Conservation (phyloP, 2,888 invertebrate genomes). For the Teleiodes luculella region DNA sequence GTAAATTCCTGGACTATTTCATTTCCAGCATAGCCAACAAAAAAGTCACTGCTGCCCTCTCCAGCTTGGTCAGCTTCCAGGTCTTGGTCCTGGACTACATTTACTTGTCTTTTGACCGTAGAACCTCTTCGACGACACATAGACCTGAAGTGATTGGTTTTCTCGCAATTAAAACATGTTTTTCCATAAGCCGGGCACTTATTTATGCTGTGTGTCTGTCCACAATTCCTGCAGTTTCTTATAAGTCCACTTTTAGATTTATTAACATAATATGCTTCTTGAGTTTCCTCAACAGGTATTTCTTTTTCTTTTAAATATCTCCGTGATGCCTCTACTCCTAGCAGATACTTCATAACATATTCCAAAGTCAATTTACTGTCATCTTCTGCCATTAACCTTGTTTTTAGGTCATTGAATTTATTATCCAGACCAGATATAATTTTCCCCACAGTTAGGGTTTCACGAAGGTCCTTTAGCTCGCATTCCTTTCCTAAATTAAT, state of each 20-base stretch:
- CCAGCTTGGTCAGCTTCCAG: no score
- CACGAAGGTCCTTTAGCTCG: not conserved
- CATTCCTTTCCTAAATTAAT: conserved; percentile 5
- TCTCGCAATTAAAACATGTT: conserved; percentile 12
- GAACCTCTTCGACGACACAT: not conserved
- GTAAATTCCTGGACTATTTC: not conserved
- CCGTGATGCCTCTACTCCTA: not conserved
- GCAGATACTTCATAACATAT: not conserved
- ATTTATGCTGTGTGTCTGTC: conserved; percentile 9
- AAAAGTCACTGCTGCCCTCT: no score
- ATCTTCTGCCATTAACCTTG: conserved; percentile 2
- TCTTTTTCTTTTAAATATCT: no score
- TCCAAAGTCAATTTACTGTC: not conserved
- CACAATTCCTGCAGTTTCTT: conserved; percentile 12
- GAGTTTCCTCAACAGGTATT: no score
- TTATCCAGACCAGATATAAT: not conserved
- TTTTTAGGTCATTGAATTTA: conserved; percentile 5
- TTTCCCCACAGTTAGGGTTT: not conserved
- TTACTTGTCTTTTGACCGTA: no score
- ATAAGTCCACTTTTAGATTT: not conserved
- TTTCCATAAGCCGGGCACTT: conserved; percentile 19
- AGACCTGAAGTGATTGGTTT: conserved; percentile 12
- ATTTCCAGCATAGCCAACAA: not conserved
- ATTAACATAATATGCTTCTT: no score
- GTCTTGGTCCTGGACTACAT: no score